Base-by-base conservation (phyloP, 1,140 invertebrate genomes). In the Ganaspis sp. region DNA sequence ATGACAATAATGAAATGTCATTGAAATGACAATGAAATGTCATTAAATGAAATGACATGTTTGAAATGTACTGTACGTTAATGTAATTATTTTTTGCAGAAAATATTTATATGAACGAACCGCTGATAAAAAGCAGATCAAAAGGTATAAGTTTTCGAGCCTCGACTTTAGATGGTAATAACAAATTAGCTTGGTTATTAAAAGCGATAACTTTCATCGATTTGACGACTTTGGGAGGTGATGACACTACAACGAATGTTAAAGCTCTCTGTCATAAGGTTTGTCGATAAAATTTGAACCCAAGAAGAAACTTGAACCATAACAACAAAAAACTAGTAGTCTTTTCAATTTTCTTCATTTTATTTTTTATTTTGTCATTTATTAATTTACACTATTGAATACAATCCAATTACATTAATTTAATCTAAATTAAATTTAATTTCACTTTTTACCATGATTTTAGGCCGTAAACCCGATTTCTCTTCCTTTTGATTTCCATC, bases 201-300 rank as follows among this genome's bases (percentile, higher is more conserved):
- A 94, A 95, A 88, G 96, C 96, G n/a, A 90, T 99, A 1, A 94
- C 94, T 72, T 94, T 96, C 74, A 97, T 99, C 75, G 98, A 99
- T 91, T 92, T 99, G 69, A 99, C 98, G 15, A 98, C 97, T 21
- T 91, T 99, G 49, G 93, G 93, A 40, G 94, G 97, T 9, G 97
- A 99, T 93, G 98, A 99, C 89, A 98, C 97, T 8, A 84, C 89
- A 11, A 92, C 93, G 9, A 97, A 96, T 92, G 95, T 99, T 8
- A 85, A 93, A 11, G 92, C 95, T 78, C 91, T 99, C 2, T 98
- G 97, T 88, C 88, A 91, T 45, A 97, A 97, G 92, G 97, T 97
- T 23, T 54, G 8, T 54, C 6, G 5, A 21, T 58, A 12, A 21
- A 54, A 54, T 21, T 34, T 3, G 6, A 34, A 34, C n/a, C n/a